phyloP scores from a whole-genome alignment of 2,888 invertebrate species.

The Eilema sororculum region DNA sequence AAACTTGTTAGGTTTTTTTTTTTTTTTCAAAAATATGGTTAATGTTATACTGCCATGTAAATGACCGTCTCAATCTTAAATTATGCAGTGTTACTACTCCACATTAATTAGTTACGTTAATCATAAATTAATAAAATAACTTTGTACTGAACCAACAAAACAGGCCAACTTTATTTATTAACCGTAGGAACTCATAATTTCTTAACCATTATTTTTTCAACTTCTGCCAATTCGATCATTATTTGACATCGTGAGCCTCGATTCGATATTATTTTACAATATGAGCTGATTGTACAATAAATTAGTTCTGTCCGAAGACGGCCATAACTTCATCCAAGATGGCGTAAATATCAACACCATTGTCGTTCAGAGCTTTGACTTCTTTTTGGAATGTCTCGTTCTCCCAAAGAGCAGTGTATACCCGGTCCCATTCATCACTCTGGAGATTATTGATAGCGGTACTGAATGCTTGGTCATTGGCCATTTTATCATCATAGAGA shows the following conservation, averaged over 20 bases:
- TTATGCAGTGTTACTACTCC: too few relatives aligned
- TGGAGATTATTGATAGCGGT: constrained; percentile 68
- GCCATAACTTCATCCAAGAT: constrained; percentile 64
- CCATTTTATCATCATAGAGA: constrained; percentile 70
- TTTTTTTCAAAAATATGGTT: too few relatives aligned
- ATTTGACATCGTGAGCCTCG: background rate
- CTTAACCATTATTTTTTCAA: background rate
- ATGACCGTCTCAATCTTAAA: too few relatives aligned
- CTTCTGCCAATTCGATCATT: background rate
- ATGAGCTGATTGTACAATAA: background rate
- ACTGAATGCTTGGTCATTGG: constrained; percentile 69
- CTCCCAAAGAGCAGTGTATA: constrained; percentile 65
- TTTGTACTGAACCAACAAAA: background rate
- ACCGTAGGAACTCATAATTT: background rate
- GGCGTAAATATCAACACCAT: constrained; percentile 65
- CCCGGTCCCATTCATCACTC: constrained; percentile 67
- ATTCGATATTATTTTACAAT: too few relatives aligned
- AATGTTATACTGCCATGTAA: too few relatives aligned
- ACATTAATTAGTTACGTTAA: background rate
- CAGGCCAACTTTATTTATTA: constrained; percentile 1
- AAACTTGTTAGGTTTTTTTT: too few relatives aligned
- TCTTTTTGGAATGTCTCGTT: constrained; percentile 68
- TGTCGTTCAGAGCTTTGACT: constrained; percentile 57
- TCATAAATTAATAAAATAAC: background rate
- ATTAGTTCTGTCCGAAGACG: constrained; percentile 64